phyloP scores from a whole-genome alignment of 2,888 invertebrate genomes.

The Piscicola geometra region DNA sequence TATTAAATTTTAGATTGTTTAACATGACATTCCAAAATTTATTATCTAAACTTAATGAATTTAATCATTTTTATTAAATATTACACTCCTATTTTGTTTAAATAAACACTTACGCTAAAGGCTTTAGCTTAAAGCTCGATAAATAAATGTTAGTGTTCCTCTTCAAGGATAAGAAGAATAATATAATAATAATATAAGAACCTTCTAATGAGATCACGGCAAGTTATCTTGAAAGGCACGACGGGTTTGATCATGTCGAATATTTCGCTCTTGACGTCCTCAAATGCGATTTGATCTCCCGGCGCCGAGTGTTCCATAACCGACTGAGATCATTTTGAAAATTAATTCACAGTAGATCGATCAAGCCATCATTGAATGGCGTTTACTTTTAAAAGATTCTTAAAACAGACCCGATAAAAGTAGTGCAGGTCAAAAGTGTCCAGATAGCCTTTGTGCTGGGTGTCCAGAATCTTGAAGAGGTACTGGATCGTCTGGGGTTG shows the following conservation, averaged over 20 bases:
- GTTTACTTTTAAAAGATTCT: not conserved
- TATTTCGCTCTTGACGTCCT: conserved; percentile 92
- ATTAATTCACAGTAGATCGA: not conserved
- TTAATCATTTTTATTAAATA: not conserved
- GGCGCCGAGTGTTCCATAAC: conserved; percentile 71
- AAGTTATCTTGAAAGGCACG: conserved; percentile 75
- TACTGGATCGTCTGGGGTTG: conserved; percentile 88
- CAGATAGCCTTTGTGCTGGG: conserved; percentile 78
- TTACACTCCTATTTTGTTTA: not conserved
- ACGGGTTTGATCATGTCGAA: conserved; percentile 94
- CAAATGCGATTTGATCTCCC: conserved; percentile 78
- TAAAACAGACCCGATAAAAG: conserved; percentile 78
- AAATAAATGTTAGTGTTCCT: too few species aligned
- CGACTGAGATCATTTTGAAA: conserved; percentile 60
- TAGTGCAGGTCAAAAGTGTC: conserved; percentile 85
- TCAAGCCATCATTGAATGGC: conserved; percentile 24
- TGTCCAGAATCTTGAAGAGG: conserved; percentile 82
- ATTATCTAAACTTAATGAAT: too few species aligned
- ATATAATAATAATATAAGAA: conserved; percentile 49
- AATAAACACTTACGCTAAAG: too few species aligned
- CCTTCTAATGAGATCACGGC: conserved; percentile 76
- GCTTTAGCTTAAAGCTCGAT: too few species aligned
- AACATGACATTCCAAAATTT: too few species aligned
- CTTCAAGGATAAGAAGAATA: not conserved
- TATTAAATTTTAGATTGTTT: too few species aligned